Percentiles rank a stretch among this genome's conserved stretches.
phyloP scores from a whole-genome alignment of 2,797 vertebrate genomes.

The Podarcis siculus region DNA sequence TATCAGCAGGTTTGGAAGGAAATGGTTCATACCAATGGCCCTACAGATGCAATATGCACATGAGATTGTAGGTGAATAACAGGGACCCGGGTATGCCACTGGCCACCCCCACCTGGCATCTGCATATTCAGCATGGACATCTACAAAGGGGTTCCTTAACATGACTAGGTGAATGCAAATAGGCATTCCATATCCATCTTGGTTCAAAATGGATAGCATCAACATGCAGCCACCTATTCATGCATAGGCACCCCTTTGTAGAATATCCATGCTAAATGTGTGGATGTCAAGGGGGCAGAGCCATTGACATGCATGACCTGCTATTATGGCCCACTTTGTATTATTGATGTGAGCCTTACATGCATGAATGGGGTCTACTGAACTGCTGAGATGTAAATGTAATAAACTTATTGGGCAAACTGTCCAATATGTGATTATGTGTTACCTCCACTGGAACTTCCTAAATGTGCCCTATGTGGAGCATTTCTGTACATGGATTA shows the following conservation, averaged over 20 bases:
- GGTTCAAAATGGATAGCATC: not conserved
- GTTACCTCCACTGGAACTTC: not conserved
- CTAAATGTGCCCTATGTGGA: not conserved
- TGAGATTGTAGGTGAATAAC: not conserved
- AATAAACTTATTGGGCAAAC: not conserved
- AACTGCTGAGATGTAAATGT: not conserved
- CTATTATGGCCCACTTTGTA: not conserved
- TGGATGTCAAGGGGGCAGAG: not conserved
- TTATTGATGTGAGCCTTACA: not conserved
- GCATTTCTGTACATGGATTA: not conserved
- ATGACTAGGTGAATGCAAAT: not conserved
- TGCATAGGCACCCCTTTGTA: not conserved
- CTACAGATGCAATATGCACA: not conserved
- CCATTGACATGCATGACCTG: not conserved
- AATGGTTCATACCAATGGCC: not conserved
- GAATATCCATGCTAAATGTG: not conserved
- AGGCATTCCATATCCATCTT: not conserved
- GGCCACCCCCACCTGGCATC: not conserved
- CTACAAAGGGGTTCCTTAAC: not conserved
- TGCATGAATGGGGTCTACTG: not conserved
- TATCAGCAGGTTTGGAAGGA: not conserved
- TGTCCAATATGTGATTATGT: not conserved
- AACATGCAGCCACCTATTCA: not conserved
- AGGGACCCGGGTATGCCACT: not conserved
- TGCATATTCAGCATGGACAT: not conserved